Percentiles rank a stretch among this genome's conserved stretches.
Conservation (phyloP, 2,113 vertebrate species). For the Apteryx mantelli region DNA sequence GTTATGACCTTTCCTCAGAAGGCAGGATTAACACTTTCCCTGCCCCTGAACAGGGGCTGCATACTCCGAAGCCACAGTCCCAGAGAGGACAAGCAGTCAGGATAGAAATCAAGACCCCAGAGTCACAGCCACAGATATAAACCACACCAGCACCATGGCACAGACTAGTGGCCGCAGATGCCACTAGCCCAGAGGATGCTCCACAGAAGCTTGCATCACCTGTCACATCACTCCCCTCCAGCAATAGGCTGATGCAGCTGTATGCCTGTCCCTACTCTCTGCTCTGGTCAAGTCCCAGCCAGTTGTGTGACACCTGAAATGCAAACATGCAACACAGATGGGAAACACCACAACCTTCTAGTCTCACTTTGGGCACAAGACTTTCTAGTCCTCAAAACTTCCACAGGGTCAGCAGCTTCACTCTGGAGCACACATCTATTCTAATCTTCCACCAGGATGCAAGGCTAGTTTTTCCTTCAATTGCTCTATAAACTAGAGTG, state of each 20-base stretch:
- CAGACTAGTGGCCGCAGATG: neutral
- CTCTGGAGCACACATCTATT: neutral
- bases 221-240: neutral
- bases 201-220: neutral
- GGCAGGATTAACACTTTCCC: constrained; percentile 19
- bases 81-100: neutral
- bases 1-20: constrained; percentile 8
- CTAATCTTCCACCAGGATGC: neutral
- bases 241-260: neutral
- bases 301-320: neutral
- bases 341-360: neutral
- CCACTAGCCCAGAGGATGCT: neutral
- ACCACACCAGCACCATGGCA: neutral
- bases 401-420: neutral
- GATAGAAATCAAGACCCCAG: neutral
- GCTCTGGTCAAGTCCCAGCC: neutral
- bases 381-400: neutral
- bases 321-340: neutral
- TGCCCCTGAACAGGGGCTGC: neutral
- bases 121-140: neutral
- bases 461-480: neutral
- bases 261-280: neutral
- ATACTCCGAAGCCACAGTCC: rapidly evolving
- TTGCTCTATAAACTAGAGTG: neutral
- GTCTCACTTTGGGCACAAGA: neutral